phyloP scores from a whole-genome alignment of 2,888 invertebrate genomes.

The Agrotis ipsilon region DNA sequence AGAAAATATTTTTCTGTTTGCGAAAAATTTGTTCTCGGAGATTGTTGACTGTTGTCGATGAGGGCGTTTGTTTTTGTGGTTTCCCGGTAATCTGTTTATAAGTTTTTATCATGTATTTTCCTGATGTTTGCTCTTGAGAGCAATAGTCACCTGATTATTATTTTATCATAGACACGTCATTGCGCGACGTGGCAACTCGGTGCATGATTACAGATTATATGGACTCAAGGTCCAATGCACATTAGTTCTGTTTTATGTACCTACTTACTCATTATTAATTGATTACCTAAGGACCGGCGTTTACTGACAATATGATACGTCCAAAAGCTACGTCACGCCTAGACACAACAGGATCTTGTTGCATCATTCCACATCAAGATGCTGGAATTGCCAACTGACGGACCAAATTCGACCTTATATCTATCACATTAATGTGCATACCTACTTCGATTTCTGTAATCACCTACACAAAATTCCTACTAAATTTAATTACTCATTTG shows the following conservation, averaged over 20 bases:
- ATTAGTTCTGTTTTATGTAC: slow-evolving; percentile 10
- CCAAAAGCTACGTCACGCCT: too few relatives aligned
- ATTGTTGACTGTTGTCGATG: not conserved
- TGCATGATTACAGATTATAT: slow-evolving; percentile 13
- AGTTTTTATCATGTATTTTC: not conserved
- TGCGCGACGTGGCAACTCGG: slow-evolving; percentile 1
- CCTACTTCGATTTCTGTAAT: too few relatives aligned
- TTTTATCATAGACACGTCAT: slow-evolving; percentile 3
- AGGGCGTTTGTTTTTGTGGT: slow-evolving; percentile 19
- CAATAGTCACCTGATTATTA: slow-evolving; percentile 13
- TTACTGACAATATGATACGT: too few relatives aligned
- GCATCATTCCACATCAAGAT: too few relatives aligned
- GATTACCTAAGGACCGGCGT: not conserved
- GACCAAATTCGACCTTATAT: too few relatives aligned
- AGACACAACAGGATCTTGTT: too few relatives aligned
- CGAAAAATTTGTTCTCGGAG: not conserved
- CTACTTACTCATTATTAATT: not conserved
- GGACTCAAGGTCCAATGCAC: slow-evolving; percentile 15
- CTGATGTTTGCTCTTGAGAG: not conserved
- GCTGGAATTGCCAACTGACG: too few relatives aligned
- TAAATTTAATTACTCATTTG: not conserved
- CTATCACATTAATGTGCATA: too few relatives aligned
- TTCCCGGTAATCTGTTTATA: slow-evolving; percentile 12
- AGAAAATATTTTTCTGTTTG: slow-evolving; percentile 7
- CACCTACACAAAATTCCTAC: not conserved